A percentile compares a stretch with the other conserved stretches of the same genome.
Conservation (phyloP, 2,113 vertebrate species). For the Chrysemys picta region DNA sequence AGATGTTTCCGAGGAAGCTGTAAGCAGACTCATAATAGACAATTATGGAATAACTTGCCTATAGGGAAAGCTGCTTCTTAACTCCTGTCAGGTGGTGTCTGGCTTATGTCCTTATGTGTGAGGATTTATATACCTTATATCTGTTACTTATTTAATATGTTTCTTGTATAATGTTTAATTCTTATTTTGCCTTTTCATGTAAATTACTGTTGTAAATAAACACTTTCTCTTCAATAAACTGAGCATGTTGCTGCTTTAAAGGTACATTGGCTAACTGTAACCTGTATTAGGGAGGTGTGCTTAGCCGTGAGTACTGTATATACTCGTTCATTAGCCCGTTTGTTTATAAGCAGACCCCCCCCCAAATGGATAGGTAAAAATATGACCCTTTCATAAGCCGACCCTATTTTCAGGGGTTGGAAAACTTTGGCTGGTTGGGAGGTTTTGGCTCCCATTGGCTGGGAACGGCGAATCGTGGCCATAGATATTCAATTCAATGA, state of each 20-base stretch:
- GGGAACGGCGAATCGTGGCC: too few relatives aligned
- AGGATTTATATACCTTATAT: conserved; percentile 2
- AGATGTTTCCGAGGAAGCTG: neutral
- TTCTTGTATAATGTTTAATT: conserved; percentile 26
- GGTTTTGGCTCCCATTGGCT: too few relatives aligned
- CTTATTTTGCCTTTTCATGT: conserved; percentile 42
- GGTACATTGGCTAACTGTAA: conserved; percentile 43
- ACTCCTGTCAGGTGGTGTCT: neutral
- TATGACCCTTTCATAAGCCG: too few relatives aligned
- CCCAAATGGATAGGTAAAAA: too few relatives aligned
- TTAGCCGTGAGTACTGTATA: neutral
- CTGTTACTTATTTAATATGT: conserved; percentile 36
- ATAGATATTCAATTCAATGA: too few relatives aligned
- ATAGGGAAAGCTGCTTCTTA: neutral
- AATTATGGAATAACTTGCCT: neutral
- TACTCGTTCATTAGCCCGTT: too few relatives aligned
- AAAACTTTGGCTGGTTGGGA: too few relatives aligned
- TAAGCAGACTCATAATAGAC: neutral
- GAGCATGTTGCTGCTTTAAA: conserved; percentile 70
- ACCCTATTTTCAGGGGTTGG: too few relatives aligned
- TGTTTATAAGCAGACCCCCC: too few relatives aligned
- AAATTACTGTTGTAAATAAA: conserved; percentile 61
- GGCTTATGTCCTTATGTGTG: neutral
- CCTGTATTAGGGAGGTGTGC: conserved; percentile 24
- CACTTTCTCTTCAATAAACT: conserved; percentile 48